phyloP scores from a whole-genome alignment of 2,113 vertebrate species.

The Gymnobelideus leadbeateri region DNA sequence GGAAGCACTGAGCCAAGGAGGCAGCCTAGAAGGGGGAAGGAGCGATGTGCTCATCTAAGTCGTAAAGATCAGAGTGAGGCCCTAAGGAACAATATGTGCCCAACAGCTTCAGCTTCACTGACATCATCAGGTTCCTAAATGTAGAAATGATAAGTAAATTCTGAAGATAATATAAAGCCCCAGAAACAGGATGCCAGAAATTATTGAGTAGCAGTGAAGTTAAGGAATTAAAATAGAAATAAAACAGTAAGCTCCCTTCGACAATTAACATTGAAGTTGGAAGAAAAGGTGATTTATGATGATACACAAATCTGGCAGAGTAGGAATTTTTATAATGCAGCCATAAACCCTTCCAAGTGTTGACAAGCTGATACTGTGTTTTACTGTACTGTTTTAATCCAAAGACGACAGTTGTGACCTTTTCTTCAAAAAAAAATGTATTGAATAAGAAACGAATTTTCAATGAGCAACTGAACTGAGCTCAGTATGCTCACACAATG shows the following conservation, averaged over 20 bases:
- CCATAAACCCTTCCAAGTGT: conserved; percentile 18
- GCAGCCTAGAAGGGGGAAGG: background rate
- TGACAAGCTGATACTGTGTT: conserved; percentile 11
- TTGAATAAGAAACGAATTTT: conserved; percentile 14
- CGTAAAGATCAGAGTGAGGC: background rate
- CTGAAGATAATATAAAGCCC: conserved; percentile 15
- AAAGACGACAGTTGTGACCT: conserved; percentile 15
- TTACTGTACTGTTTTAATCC: conserved; percentile 31
- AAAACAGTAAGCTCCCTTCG: conserved; percentile 17
- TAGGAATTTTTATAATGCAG: background rate
- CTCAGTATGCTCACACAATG: background rate
- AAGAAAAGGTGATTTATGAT: conserved; percentile 19
- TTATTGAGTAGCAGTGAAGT: background rate
- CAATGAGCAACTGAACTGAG: background rate
- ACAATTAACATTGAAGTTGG: conserved; percentile 19
- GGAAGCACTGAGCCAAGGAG: background rate
- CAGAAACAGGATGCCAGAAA: background rate
- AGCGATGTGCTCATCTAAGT: background rate
- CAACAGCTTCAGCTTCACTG: background rate
- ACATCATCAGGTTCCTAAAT: conserved; percentile 6
- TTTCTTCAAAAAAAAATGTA: conserved; percentile 29
- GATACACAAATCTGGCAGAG: conserved; percentile 32
- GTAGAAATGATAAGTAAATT: conserved; percentile 35
- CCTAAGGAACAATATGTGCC: background rate
- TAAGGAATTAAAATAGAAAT: background rate